Conservation (phyloP, 2,888 invertebrate species). For the Dryomyza anilis region DNA sequence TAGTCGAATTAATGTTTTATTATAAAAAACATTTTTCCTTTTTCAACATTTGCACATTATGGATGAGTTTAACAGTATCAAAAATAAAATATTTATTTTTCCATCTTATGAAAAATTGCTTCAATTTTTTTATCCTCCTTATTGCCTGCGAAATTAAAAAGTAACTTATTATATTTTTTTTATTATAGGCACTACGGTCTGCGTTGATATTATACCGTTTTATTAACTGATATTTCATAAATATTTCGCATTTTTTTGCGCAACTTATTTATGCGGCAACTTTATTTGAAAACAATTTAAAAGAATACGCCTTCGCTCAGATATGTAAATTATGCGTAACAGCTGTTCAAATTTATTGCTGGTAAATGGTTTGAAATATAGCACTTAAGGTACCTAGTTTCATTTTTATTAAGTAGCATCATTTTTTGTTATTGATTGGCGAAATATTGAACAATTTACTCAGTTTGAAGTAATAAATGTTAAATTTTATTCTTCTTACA, state of each 20-base stretch:
- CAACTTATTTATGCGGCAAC: constrained; percentile 4
- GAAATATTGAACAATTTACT: no score
- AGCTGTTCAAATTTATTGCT: no score
- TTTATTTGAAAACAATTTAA: no score
- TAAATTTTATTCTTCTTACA: no score
- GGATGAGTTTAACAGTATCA: constrained; percentile 15
- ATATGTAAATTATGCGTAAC: no score
- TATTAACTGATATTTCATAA: constrained; percentile 19
- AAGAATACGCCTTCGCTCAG: no score
- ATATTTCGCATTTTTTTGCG: constrained; percentile 1
- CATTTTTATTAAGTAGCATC: no score
- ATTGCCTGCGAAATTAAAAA: not conserved
- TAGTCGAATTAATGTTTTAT: not conserved
- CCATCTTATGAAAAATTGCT: constrained; percentile 14
- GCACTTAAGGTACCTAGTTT: no score
- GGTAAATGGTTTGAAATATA: no score
- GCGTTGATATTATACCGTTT: not conserved
- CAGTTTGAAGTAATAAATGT: no score
- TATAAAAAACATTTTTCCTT: not conserved
- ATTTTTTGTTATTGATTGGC: no score
- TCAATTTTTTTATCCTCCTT: not conserved
- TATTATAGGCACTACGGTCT: not conserved
- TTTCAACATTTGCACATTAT: constrained; percentile 15
- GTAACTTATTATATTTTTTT: not conserved
- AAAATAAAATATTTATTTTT: not conserved